Conservation (phyloP, 2,797 vertebrate species). For the Nasua narica region DNA sequence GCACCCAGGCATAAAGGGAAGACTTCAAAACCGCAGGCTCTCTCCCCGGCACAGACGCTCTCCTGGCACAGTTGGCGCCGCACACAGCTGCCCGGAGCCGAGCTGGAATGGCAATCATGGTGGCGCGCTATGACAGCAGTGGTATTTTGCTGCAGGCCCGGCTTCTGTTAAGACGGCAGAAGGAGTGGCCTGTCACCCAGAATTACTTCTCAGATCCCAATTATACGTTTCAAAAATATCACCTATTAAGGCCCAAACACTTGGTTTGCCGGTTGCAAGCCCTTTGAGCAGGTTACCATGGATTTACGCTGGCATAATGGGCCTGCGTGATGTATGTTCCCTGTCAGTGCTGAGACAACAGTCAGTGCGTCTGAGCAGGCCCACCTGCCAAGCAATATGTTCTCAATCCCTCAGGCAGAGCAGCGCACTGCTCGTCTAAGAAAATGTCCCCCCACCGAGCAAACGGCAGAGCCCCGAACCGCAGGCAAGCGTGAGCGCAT, state of each 20-base stretch:
- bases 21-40: neutral
- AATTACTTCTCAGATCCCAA: constrained; percentile 88
- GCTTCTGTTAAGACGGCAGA: constrained; percentile 77
- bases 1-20: neutral
- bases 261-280: constrained; percentile 84
- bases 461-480: constrained; percentile 80
- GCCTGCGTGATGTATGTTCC: constrained; percentile 91
- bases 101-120: constrained; percentile 2
- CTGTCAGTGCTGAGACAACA: constrained; percentile 96
- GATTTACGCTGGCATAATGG: constrained; percentile 87
- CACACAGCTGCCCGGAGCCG: neutral
- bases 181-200: constrained; percentile 86
- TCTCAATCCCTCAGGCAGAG: constrained; percentile 85
- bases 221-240: constrained; percentile 86
- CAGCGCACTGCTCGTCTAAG: constrained; percentile 74
- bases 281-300: constrained; percentile 86
- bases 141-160: constrained; percentile 44
- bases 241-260: constrained; percentile 77
- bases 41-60: neutral
- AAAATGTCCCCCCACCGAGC: constrained; percentile 84
- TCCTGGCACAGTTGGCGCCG: neutral
- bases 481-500: neutral
- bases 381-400: constrained; percentile 89
- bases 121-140: neutral
- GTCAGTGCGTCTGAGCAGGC: constrained; percentile 86